Evolutionary conservation across 2,888 invertebrate genomes (phyloP).

Genomic region (Eilema depressum): DNA sequence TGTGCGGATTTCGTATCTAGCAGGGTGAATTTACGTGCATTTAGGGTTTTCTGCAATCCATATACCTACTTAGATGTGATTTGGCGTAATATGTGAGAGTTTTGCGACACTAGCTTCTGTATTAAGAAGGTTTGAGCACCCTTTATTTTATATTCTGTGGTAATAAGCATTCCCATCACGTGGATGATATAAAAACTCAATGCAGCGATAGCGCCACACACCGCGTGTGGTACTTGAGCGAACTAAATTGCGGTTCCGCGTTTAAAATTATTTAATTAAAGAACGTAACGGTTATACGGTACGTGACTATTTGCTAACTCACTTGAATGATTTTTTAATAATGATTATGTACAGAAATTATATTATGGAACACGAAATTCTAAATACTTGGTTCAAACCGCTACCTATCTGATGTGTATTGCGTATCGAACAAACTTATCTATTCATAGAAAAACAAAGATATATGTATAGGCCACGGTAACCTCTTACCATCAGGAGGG

Average conservation of each 20-base stretch:
- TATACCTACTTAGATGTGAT: no score
- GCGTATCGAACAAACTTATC: background rate
- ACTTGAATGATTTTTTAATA: background rate
- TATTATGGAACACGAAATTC: background rate
- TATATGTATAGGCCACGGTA: no score
- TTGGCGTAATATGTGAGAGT: no score
- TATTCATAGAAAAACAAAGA: no score
- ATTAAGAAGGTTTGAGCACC: background rate
- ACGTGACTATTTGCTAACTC: background rate
- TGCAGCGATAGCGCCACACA: background rate
- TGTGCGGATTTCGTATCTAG: no score
- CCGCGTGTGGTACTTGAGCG: background rate
- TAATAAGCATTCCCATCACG: background rate
- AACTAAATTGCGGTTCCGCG: background rate
- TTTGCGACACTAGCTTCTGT: background rate
- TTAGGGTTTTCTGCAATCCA: no score
- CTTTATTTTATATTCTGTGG: background rate
- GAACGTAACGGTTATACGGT: background rate
- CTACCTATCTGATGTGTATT: background rate
- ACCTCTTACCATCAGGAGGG: no score
- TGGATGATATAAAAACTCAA: constrained; percentile 1
- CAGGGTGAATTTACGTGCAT: no score
- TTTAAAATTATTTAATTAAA: constrained; percentile 4
- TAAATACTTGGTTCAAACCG: background rate
- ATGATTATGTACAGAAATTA: background rate